Evolutionary conservation across 1,140 invertebrate species (phyloP).

Genomic region (Papilio helenus): DNA sequence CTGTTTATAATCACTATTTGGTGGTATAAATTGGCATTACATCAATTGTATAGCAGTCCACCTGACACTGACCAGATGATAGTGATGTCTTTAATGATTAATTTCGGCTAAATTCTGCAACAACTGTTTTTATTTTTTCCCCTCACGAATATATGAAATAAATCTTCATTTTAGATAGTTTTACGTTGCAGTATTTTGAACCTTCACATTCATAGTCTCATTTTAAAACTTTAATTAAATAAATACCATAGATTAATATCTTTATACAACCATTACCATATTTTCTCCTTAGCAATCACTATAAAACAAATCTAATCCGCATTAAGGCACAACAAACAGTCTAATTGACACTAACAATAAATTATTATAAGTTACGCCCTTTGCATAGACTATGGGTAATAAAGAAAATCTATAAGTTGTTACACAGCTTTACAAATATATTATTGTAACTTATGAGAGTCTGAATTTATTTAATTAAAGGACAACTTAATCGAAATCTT

Average conservation of each 20-base stretch:
- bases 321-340: background rate
- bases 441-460: background rate
- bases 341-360: constrained; percentile 18
- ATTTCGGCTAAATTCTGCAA: too few species aligned
- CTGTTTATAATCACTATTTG: background rate
- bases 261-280: constrained; percentile 5
- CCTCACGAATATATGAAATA: too few species aligned
- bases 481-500: too few species aligned
- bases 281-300: background rate
- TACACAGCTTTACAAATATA: background rate
- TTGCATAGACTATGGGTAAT: background rate
- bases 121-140: too few species aligned
- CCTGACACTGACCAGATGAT: too few species aligned
- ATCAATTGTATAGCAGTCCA: too few species aligned
- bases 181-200: background rate
- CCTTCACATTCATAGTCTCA: background rate
- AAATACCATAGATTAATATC: constrained; percentile 22
- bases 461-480: background rate
- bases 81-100: too few species aligned
- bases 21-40: background rate
- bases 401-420: constrained; percentile 26
- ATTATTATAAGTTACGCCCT: background rate
- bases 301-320: background rate
- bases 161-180: too few species aligned
- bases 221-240: constrained; percentile 21